Percentiles rank a stretch among this genome's conserved stretches.
phyloP scores from a whole-genome alignment of 2,113 vertebrate genomes.

The Pleuronectes platessa region DNA sequence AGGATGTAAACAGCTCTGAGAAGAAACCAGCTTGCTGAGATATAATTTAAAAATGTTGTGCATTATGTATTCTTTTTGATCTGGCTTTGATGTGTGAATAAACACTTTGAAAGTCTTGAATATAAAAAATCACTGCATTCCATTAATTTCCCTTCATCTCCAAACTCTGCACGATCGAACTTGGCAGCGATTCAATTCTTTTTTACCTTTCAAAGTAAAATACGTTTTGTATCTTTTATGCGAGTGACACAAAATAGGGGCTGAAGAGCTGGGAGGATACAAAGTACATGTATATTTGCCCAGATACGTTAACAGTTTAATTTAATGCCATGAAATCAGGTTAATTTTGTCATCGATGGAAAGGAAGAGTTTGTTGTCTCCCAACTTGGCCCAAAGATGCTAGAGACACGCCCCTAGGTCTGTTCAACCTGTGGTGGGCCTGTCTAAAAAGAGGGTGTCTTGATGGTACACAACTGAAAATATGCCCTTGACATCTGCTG shows the following conservation, averaged over 20 bases:
- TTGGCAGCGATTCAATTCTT: not conserved
- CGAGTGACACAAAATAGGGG: not conserved
- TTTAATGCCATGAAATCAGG: too few relatives aligned
- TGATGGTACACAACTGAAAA: too few relatives aligned
- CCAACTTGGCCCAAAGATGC: too few relatives aligned
- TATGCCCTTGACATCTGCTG: too few relatives aligned
- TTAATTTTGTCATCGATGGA: too few relatives aligned
- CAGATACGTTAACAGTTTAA: not conserved
- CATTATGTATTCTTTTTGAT: slow-evolving; percentile 63
- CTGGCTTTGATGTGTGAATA: slow-evolving; percentile 47
- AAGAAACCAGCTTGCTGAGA: slow-evolving; percentile 52
- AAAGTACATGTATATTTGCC: not conserved
- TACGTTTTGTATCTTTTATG: slow-evolving; percentile 25
- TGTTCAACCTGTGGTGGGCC: too few relatives aligned
- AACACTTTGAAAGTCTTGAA: slow-evolving; percentile 24
- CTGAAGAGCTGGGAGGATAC: not conserved
- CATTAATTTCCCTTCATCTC: not conserved
- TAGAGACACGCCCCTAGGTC: too few relatives aligned
- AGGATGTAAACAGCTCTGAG: slow-evolving; percentile 58
- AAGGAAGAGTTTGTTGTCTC: not conserved
- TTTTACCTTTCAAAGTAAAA: not conserved
- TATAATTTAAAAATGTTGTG: slow-evolving; percentile 52
- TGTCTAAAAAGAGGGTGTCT: too few relatives aligned
- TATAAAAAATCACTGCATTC: slow-evolving; percentile 14
- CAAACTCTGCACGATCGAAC: slow-evolving; percentile 24